A percentile compares a stretch with the other conserved stretches of the same genome.
Conservation (phyloP, 1,140 invertebrate genomes). For the Rhynchophorus ferrugineus region DNA sequence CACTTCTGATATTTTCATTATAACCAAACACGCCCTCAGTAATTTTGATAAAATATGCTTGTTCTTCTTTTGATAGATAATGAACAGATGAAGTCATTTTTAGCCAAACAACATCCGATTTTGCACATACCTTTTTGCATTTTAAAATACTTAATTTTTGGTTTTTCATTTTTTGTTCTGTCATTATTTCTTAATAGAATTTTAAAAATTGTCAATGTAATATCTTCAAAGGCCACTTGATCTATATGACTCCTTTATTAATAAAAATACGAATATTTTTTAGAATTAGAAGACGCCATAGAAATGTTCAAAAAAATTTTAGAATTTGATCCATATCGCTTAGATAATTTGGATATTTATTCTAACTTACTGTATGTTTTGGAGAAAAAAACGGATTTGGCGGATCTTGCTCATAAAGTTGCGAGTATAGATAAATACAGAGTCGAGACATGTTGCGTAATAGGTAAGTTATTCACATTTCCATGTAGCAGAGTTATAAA, state of each 20-base stretch:
- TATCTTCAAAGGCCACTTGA: too few species aligned
- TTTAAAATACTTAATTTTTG: constrained; percentile 10
- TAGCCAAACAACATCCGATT: constrained; percentile 24
- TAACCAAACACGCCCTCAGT: constrained; percentile 30
- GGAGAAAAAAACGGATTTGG: constrained; percentile 86
- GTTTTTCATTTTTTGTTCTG: neutral
- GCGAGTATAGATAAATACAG: constrained; percentile 94
- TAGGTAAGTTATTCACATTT: constrained; percentile 63
- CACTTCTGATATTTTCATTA: constrained; percentile 27
- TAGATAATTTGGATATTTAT: constrained; percentile 94
- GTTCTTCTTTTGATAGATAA: constrained; percentile 26
- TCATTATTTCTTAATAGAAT: too few species aligned
- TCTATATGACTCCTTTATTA: too few species aligned
- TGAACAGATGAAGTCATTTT: constrained; percentile 24
- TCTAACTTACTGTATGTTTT: constrained; percentile 95
- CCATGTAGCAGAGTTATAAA: too few species aligned
- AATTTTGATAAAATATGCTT: constrained; percentile 25
- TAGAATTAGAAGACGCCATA: constrained; percentile 86
- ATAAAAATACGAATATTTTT: too few species aligned
- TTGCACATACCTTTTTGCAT: constrained; percentile 17
- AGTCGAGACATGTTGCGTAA: constrained; percentile 96
- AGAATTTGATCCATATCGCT: constrained; percentile 79
- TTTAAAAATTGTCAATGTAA: too few species aligned
- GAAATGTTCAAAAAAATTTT: constrained; percentile 74
- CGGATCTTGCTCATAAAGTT: constrained; percentile 86